Evolutionary conservation across 2,888 invertebrate species (phyloP), one percentile per base, ranked within the genome.

Genomic region (Geophilus truncorum): DNA sequence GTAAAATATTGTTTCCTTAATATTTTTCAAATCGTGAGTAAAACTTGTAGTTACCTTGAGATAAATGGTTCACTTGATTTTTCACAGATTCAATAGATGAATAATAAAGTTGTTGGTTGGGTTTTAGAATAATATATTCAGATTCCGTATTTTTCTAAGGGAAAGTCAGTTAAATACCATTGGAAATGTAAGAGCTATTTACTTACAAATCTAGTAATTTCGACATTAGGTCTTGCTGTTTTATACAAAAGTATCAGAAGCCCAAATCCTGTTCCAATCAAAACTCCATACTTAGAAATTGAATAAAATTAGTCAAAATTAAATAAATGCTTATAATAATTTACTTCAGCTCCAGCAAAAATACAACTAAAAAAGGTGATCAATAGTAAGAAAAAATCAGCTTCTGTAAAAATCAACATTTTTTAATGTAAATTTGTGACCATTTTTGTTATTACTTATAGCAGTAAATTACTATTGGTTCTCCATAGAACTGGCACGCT

Each of bases 391-490:
- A 93, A 87, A 51, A 93, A 86, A 85, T 94, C 93, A 80, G 91
- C 86, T 86, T 90, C 93, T 87, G n/a, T n/a, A n/a, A n/a, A n/a
- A n/a, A n/a, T n/a, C n/a, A n/a, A n/a, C n/a, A n/a, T n/a, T n/a
- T n/a, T n/a, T n/a, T n/a, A n/a, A n/a, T n/a, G n/a, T n/a, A n/a
- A n/a, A n/a, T n/a, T n/a, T n/a, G n/a, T n/a, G n/a, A n/a, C n/a
- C n/a, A n/a, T n/a, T n/a, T n/a, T n/a, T n/a, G n/a, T n/a, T n/a
- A n/a, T n/a, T n/a, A n/a, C n/a, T n/a, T n/a, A n/a, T n/a, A n/a
- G n/a, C n/a, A n/a, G n/a, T n/a, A n/a, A n/a, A n/a, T n/a, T 86
- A 95, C 95, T 93, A 88, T 93, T 94, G n/a, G 93, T 91, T 84
- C 89, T 90, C 94, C 95, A 96, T 77, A 96, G 89, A 9, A 91